Evolutionary conservation across 2,888 invertebrate species (phyloP).

Genomic region (Stenurella melanura): DNA sequence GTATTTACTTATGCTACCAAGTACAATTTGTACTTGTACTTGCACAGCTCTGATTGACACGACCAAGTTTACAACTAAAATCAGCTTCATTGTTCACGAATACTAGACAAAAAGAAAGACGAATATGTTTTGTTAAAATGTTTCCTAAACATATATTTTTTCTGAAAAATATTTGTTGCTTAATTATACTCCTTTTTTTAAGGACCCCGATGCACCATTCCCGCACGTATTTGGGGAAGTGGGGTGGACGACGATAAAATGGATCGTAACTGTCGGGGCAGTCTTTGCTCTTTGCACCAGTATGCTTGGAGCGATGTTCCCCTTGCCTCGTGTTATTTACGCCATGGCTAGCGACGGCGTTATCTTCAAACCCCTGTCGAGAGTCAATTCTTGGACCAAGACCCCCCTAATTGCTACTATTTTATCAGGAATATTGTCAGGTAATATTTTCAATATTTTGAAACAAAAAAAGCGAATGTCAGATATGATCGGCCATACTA

Average conservation of each 20-base stretch:
- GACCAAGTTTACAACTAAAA: too few species aligned
- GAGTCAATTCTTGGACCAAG: conserved; percentile 83
- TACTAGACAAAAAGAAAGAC: too few species aligned
- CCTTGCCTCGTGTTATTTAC: conserved; percentile 89
- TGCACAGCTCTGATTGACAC: too few species aligned
- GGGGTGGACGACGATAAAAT: conserved; percentile 86
- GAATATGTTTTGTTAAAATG: too few species aligned
- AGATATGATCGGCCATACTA: too few species aligned
- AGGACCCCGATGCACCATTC: conserved; percentile 90
- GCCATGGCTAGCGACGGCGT: conserved; percentile 94
- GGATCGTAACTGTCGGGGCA: conserved; percentile 94
- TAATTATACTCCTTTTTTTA: conserved; percentile 56
- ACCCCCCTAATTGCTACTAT: conserved; percentile 88
- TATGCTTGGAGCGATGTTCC: conserved; percentile 91
- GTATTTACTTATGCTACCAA: too few species aligned
- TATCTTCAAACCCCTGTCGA: conserved; percentile 83
- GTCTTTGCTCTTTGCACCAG: conserved; percentile 94
- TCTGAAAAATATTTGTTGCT: too few species aligned
- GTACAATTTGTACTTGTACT: too few species aligned
- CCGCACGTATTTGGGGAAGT: conserved; percentile 88
- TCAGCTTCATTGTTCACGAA: too few species aligned
- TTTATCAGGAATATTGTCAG: conserved; percentile 84
- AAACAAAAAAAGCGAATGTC: too few species aligned
- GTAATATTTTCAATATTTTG: conserved; percentile 69
- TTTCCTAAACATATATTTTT: too few species aligned